These are phyloP conservation scores for Hermaeophaga mercurialis DNA, from an alignment of 2,888 invertebrate species.

Conservation along the genomic window DNA sequence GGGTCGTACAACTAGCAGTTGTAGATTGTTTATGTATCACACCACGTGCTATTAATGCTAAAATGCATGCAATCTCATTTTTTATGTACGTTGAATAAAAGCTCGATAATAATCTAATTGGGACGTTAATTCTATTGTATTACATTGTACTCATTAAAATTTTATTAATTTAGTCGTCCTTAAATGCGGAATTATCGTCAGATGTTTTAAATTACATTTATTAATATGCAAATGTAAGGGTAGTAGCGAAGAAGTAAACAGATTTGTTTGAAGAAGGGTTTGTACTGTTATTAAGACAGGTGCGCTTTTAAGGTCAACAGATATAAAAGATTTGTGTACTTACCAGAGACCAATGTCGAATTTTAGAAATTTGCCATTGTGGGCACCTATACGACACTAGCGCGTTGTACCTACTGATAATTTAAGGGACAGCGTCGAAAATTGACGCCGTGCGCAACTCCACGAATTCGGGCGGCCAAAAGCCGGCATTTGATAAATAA, in stretches of 20 bases:
- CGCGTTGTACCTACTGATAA: conserved; percentile 60
- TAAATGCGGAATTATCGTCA: too few species aligned
- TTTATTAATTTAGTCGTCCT: too few species aligned
- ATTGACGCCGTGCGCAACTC: conserved; percentile 56
- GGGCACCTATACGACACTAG: conserved; percentile 58
- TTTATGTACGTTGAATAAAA: too few species aligned
- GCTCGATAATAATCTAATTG: too few species aligned
- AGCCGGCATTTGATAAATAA: conserved; percentile 55
- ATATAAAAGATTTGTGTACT: too few species aligned
- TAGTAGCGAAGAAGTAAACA: too few species aligned
- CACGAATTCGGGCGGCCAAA: conserved; percentile 56
- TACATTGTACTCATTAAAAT: too few species aligned
- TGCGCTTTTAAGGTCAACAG: too few species aligned
- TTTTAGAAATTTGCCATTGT: conserved; percentile 57
- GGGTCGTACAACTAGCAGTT: background rate
- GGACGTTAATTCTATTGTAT: too few species aligned
- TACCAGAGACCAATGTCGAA: conserved; percentile 56
- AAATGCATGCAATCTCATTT: background rate
- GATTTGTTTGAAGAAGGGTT: too few species aligned
- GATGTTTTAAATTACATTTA: background rate
- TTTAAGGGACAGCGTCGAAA: conserved; percentile 55
- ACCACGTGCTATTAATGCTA: conserved; percentile 32
- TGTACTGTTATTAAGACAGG: too few species aligned
- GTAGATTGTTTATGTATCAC: conserved; percentile 30
- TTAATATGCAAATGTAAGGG: background rate